Base-by-base conservation (phyloP, 1,140 invertebrate genomes). In the Diachasmimorpha longicaudata region DNA sequence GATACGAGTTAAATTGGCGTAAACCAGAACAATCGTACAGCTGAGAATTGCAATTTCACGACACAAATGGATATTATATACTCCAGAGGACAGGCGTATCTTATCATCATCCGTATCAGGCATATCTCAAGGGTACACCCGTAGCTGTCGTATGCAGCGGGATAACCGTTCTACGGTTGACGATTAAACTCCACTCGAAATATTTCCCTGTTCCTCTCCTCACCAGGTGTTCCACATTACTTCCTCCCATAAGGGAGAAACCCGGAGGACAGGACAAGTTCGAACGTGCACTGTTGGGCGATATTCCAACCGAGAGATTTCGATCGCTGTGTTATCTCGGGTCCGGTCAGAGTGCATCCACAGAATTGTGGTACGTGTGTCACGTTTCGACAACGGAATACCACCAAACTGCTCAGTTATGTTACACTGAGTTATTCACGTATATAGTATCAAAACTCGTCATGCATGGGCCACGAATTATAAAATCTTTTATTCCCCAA, bases 341-440 rank as follows among this genome's bases (percentile, higher is more conserved):
- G 31, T 39, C 14, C 36, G 66, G 66, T 68, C 66, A 68, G n/a
- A 68, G 66, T 68, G 66, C 66, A 68, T 68, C 39, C 66, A 68
- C 66, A 68, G 66, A 68, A 68, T 68, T 68, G 31, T 68, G 36
- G 66, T 68, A 68, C 66, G 66, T 68, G 36, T 68, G 36, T 68
- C 66, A 68, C 66, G 66, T 68, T 68, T 68, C 66, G 66, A 68
- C 66, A 68, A 68, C 66, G 66, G 66, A 39, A 68, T 36, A 68
- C 31, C 36, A 37, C 31, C 48, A 13, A 68, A 42, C 39, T 10
- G 66, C 66, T 68, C 36, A 63, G 58, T 63, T 63, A 63, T 63
- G 21, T 58, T 58, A 6, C 19, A 31, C 58, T 63, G 19, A 63
- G 58, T 63, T 63, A 63, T 63, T 63, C 58, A 25, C 23, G 31